Conservation (phyloP, 2,797 vertebrate genomes). For the Coreius guichenoti region DNA sequence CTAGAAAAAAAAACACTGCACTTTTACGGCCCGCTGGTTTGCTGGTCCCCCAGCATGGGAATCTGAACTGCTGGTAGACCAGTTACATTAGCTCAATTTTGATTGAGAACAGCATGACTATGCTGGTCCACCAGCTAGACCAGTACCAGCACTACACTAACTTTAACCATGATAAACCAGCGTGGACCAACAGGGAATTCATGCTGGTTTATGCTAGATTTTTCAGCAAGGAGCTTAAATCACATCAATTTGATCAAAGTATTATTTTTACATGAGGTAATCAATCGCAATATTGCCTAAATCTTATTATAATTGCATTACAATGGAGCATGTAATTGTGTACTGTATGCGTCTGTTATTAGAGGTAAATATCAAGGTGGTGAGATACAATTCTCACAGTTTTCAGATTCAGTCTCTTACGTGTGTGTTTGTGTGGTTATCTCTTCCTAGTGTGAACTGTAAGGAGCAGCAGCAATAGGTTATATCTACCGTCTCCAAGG, state of each 20-base stretch:
- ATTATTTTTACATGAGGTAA: not conserved
- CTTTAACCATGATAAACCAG: not conserved
- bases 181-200: not conserved
- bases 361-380: not conserved
- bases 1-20: no score
- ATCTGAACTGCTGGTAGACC: no score
- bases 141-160: not conserved
- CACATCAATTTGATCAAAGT: not conserved
- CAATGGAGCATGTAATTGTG: not conserved
- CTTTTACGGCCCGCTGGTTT: no score
- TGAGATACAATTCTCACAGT: not conserved
- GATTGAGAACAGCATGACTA: not conserved
- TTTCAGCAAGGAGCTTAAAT: not conserved
- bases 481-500: conserved; percentile 64
- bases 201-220: not conserved
- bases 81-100: not conserved
- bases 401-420: not conserved
- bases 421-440: not conserved
- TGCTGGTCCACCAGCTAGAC: not conserved
- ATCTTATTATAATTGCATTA: not conserved
- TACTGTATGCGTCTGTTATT: not conserved
- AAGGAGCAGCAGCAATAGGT: conserved; percentile 37
- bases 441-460: conserved; percentile 22
- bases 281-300: not conserved
- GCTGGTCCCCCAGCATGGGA: no score